phyloP scores from a whole-genome alignment of 2,888 invertebrate species.

The Epirrhoe tristata region DNA sequence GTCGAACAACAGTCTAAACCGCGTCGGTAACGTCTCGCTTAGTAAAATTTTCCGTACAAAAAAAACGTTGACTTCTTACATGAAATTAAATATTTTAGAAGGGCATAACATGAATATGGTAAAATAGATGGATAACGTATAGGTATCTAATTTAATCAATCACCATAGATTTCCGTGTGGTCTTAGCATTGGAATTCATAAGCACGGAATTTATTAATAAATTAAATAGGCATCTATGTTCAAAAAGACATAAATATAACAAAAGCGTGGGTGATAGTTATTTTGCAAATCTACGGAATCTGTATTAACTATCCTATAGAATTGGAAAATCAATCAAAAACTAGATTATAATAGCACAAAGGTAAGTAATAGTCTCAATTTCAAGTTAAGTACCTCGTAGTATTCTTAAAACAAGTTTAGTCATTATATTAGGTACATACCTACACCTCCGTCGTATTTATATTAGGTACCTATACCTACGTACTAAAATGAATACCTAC shows the following conservation, averaged over 20 bases:
- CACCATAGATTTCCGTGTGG: slow-evolving; percentile 16
- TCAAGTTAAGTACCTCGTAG: too few relatives aligned
- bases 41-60: slow-evolving; percentile 9
- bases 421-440: too few relatives aligned
- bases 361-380: too few relatives aligned
- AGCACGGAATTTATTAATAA: slow-evolving; percentile 12
- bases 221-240: slow-evolving; percentile 3
- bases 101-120: slow-evolving; percentile 12
- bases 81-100: slow-evolving; percentile 15
- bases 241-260: slow-evolving; percentile 9
- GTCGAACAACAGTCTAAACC: slow-evolving; percentile 4
- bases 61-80: neutral
- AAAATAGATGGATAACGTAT: slow-evolving; percentile 5
- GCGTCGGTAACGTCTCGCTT: slow-evolving; percentile 4
- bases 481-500: too few relatives aligned
- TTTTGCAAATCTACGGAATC: slow-evolving; percentile 16
- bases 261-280: slow-evolving; percentile 1
- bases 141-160: slow-evolving; percentile 4
- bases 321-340: too few relatives aligned
- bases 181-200: slow-evolving; percentile 19
- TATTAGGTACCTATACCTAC: too few relatives aligned
- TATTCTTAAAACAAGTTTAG: too few relatives aligned
- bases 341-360: too few relatives aligned
- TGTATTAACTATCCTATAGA: slow-evolving; percentile 2
- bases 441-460: too few relatives aligned